A percentile compares a stretch with the other conserved stretches of the same genome.
Evolutionary conservation across 2,113 vertebrate species (phyloP).

Genomic region (Percina caprodes): DNA sequence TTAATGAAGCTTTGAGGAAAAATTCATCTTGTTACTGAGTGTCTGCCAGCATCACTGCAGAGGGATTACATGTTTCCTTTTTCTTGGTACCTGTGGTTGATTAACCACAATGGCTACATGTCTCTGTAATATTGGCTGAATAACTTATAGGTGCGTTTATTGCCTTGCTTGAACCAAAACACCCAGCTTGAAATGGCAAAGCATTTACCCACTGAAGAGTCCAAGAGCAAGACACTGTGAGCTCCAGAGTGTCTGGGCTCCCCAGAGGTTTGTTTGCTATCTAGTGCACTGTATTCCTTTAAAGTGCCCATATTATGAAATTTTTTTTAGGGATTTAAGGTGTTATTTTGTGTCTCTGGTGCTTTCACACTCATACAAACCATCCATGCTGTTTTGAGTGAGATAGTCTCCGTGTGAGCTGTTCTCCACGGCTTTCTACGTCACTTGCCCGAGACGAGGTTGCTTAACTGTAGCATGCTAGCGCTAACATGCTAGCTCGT

Average conservation of each 20-base stretch:
- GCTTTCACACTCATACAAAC: no score
- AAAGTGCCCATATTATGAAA: no score
- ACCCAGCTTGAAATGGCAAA: neutral
- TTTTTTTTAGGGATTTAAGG: no score
- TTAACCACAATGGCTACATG: neutral
- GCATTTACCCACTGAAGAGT: neutral
- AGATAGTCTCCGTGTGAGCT: no score
- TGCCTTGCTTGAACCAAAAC: neutral
- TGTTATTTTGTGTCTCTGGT: no score
- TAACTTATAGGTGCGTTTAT: neutral
- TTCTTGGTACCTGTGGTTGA: neutral
- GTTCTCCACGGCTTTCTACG: no score
- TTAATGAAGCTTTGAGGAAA: conserved; percentile 18
- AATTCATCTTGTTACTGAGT: conserved; percentile 5
- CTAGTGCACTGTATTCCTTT: neutral
- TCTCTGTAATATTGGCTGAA: neutral
- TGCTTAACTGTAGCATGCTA: no score
- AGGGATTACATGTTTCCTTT: neutral
- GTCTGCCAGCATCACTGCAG: conserved; percentile 1
- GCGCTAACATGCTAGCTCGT: no score
- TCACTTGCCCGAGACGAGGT: no score
- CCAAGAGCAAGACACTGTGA: neutral
- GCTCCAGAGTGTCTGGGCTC: neutral
- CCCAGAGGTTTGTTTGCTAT: neutral
- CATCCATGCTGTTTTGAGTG: no score